Base-by-base conservation (phyloP, 2,888 invertebrate genomes). In the Operophtera brumata region DNA sequence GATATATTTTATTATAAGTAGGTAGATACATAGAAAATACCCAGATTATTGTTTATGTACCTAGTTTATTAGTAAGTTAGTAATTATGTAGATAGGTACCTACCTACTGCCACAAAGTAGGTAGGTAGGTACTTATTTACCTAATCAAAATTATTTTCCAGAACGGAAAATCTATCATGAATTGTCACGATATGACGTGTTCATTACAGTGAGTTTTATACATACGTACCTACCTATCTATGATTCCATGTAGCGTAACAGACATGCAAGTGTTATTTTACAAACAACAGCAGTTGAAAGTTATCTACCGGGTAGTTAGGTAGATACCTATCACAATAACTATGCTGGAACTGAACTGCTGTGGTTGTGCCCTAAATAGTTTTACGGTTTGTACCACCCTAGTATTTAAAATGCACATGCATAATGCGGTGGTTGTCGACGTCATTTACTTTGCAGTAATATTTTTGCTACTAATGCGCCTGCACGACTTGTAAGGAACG, bases 381-480 rank as follows among this genome's bases (percentile, higher is more conserved):
- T 81, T 77, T 74, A 80, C 76, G 71, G 75, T 78, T 77, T 73
- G 74, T 74, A 80, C 77, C 80, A 82, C 80, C 81, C 82, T 75
- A 82, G 84, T 86, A 85, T 86, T 87, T 86, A 83, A 82, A 86
- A 85, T 83, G 80, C 80, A 86, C 82, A 82, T 84, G 82, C 78
- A 87, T 85, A 85, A 86, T 90, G 89, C 89, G 78, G 89, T 76
- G 71, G 80, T 86, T 82, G 82, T 71, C 85, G 82, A 89, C 89
- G 89, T 89, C 89, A 88, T 84, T 73, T 84, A 80, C 78, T 86
- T 89, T 90, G 89, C 89, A 90, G 89, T 89, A 80, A 82, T 84
- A 87, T 82, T 88, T 88, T 84, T 75, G 83, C 86, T 75, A 80
- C 84, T 85, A 88, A 84, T 86, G 88, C 87, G 87, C 82, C 75